A percentile compares a stretch with the other conserved stretches of the same genome.
phyloP scores from a whole-genome alignment of 2,113 vertebrate species.

The Hippopotamus amphibius region DNA sequence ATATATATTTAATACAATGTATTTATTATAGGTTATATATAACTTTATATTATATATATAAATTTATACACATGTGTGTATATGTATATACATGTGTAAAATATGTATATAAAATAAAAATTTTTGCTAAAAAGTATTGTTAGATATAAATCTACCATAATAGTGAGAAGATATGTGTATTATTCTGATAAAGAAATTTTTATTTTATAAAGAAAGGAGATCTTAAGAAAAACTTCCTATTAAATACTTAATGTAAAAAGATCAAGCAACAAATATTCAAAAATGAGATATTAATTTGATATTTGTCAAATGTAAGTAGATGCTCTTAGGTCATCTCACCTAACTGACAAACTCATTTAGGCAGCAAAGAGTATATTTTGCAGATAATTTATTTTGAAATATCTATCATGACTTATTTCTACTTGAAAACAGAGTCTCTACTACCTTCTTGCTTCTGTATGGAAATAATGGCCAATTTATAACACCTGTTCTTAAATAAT shows the following conservation, averaged over 20 bases:
- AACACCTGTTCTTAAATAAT: conserved; percentile 49
- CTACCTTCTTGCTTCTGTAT: background rate
- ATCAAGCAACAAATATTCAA: background rate
- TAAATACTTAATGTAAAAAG: background rate
- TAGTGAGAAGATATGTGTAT: background rate
- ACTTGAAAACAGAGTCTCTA: conserved; percentile 45
- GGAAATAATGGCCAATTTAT: background rate
- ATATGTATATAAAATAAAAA: background rate
- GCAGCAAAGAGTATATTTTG: background rate
- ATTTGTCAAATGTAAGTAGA: background rate
- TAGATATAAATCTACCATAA: background rate
- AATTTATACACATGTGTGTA: background rate
- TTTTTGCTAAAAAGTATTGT: background rate
- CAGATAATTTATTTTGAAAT: conserved; percentile 38
- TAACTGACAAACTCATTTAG: background rate
- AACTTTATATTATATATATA: background rate
- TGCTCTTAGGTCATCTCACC: background rate
- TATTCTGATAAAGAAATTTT: background rate
- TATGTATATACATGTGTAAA: background rate
- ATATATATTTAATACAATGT: background rate
- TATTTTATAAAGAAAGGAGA: background rate
- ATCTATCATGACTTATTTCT: background rate
- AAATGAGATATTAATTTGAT: background rate
- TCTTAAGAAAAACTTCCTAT: background rate
- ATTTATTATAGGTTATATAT: background rate